These are phyloP conservation scores for Monopis laevigella DNA, from an alignment of 2,888 invertebrate genomes.

Conservation along the genomic window DNA sequence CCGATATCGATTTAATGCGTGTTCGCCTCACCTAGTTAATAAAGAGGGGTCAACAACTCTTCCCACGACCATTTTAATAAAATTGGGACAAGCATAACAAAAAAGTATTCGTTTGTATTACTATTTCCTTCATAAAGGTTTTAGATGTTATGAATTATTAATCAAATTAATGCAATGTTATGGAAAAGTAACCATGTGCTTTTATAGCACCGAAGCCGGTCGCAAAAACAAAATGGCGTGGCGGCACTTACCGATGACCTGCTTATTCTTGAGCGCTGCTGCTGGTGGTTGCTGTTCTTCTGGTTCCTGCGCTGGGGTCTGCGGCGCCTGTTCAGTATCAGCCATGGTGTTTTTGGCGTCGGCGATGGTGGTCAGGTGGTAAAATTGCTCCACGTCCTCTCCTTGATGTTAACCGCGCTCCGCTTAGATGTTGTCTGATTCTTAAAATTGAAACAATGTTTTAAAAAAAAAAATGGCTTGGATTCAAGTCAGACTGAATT, in stretches of 20 bases:
- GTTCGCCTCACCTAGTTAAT: too few relatives aligned
- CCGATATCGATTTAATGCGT: too few relatives aligned
- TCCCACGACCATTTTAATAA: too few relatives aligned
- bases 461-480: too few relatives aligned
- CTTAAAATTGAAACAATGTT: not conserved
- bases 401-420: constrained; percentile 76
- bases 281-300: constrained; percentile 72
- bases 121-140: too few relatives aligned
- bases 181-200: constrained; percentile 45
- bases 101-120: too few relatives aligned
- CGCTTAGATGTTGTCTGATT: constrained; percentile 46
- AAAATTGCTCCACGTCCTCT: constrained; percentile 80
- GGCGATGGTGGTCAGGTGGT: constrained; percentile 77
- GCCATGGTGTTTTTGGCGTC: constrained; percentile 90
- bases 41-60: too few relatives aligned
- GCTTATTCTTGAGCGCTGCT: constrained; percentile 81
- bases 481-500: too few relatives aligned
- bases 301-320: constrained; percentile 67
- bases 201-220: constrained; percentile 38
- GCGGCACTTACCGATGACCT: constrained; percentile 83
- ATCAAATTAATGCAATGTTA: constrained; percentile 1
- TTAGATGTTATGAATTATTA: too few relatives aligned
- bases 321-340: constrained; percentile 91
- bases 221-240: constrained; percentile 56
- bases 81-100: too few relatives aligned